Percentiles rank a stretch among this genome's conserved stretches.
These are phyloP conservation scores for Geotrypetes seraphini DNA, from an alignment of 2,797 vertebrate genomes.

Conservation along the genomic window DNA sequence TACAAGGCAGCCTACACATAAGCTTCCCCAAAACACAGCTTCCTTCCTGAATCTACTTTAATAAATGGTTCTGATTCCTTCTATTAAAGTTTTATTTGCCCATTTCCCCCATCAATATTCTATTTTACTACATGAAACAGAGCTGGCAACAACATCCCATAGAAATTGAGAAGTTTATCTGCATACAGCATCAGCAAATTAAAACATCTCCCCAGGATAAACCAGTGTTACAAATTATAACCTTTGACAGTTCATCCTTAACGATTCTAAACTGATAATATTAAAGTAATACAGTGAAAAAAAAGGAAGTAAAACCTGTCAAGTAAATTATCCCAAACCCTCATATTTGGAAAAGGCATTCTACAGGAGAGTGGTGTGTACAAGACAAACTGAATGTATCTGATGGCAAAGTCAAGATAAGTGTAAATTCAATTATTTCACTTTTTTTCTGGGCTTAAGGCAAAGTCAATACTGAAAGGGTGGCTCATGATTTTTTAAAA, in stretches of 20 bases:
- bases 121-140: neutral
- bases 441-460: neutral
- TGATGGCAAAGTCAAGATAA: too few relatives aligned
- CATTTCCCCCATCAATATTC: too few relatives aligned
- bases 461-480: slow-evolving; percentile 12
- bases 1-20: slow-evolving; percentile 56
- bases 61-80: slow-evolving; percentile 16
- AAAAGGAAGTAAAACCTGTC: too few relatives aligned
- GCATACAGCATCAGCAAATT: neutral
- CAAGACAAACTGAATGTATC: too few relatives aligned
- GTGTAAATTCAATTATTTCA: neutral
- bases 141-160: neutral
- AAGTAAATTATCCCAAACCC: too few relatives aligned
- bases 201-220: neutral
- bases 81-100: slow-evolving; percentile 5
- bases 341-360: too few relatives aligned
- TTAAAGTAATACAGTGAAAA: too few relatives aligned
- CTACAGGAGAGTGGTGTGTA: too few relatives aligned
- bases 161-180: neutral
- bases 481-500: neutral
- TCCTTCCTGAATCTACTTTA: slow-evolving; percentile 25
- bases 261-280: too few relatives aligned
- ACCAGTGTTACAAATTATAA: neutral
- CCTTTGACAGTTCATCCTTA: too few relatives aligned
- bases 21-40: slow-evolving; percentile 38